These are phyloP conservation scores for Tachypleus tridentatus DNA, from an alignment of 1,140 invertebrate species.

Conservation along the genomic window DNA sequence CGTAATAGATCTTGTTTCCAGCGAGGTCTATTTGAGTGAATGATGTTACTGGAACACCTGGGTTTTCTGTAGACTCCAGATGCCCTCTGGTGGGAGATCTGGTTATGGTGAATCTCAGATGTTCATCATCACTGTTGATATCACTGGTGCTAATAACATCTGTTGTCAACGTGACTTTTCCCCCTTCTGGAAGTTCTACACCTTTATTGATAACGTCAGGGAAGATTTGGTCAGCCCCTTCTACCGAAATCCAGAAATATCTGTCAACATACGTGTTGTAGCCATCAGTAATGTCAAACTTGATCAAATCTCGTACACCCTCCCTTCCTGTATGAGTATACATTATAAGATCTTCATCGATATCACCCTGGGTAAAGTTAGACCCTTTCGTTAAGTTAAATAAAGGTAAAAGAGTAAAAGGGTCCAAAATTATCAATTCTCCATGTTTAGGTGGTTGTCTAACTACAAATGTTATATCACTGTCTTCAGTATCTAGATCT, in stretches of 20 bases:
- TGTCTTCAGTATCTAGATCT: constrained; percentile 34
- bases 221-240: constrained; percentile 32
- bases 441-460: constrained; percentile 31
- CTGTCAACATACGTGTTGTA: constrained; percentile 33
- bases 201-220: constrained; percentile 33
- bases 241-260: constrained; percentile 34
- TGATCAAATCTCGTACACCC: constrained; percentile 33
- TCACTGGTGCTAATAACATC: constrained; percentile 34
- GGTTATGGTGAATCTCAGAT: constrained; percentile 32
- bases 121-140: constrained; percentile 31
- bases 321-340: constrained; percentile 33
- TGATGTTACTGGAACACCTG: constrained; percentile 30
- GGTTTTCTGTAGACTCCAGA: constrained; percentile 30
- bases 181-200: constrained; percentile 34
- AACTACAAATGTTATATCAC: constrained; percentile 31
- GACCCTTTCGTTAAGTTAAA: constrained; percentile 30
- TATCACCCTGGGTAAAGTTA: constrained; percentile 36
- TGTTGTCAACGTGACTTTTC: constrained; percentile 31
- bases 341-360: constrained; percentile 30
- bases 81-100: constrained; percentile 32
- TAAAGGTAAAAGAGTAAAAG: constrained; percentile 17
- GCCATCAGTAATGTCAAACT: constrained; percentile 37
- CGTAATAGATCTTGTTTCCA: constrained; percentile 34
- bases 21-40: constrained; percentile 36
- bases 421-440: constrained; percentile 23